A percentile compares a stretch with the other conserved stretches of the same genome.
Conservation (phyloP, 2,797 vertebrate genomes). For the Prionace glauca region DNA sequence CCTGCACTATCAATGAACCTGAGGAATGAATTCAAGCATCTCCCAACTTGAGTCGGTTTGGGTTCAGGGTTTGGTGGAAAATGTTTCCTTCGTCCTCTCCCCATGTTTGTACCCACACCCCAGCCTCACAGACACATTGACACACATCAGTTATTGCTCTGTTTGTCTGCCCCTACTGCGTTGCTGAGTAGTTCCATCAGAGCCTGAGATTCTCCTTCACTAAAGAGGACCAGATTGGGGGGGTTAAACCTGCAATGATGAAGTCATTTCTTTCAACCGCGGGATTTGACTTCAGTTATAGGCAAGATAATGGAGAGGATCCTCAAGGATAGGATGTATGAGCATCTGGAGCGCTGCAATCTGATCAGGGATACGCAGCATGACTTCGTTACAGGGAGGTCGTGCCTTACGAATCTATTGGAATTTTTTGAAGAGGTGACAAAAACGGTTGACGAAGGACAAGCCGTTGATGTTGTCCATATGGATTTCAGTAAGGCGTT, state of each 20-base stretch:
- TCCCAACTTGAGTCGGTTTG: neutral
- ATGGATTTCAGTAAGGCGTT: too few species aligned
- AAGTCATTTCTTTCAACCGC: neutral
- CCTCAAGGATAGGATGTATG: too few species aligned
- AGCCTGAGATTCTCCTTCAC: neutral
- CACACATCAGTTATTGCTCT: neutral
- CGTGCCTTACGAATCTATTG: too few species aligned
- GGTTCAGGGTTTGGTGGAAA: neutral
- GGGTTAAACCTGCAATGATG: neutral
- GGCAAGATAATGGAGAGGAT: too few species aligned
- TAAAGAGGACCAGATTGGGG: slow-evolving; percentile 5
- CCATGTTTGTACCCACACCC: neutral
- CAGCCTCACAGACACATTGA: neutral
- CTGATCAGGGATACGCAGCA: too few species aligned
- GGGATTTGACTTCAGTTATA: too few species aligned
- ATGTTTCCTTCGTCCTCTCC: neutral
- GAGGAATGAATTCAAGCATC: neutral
- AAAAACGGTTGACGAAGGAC: too few species aligned
- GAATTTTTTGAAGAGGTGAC: too few species aligned
- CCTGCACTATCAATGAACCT: neutral
- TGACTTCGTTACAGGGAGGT: too few species aligned
- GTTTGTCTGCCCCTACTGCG: neutral
- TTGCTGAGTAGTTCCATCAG: neutral
- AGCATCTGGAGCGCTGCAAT: too few species aligned
- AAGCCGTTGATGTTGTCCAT: too few species aligned